These are phyloP conservation scores for Rhogogaster chlorosoma DNA, from an alignment of 2,888 invertebrate genomes.

Conservation along the genomic window DNA sequence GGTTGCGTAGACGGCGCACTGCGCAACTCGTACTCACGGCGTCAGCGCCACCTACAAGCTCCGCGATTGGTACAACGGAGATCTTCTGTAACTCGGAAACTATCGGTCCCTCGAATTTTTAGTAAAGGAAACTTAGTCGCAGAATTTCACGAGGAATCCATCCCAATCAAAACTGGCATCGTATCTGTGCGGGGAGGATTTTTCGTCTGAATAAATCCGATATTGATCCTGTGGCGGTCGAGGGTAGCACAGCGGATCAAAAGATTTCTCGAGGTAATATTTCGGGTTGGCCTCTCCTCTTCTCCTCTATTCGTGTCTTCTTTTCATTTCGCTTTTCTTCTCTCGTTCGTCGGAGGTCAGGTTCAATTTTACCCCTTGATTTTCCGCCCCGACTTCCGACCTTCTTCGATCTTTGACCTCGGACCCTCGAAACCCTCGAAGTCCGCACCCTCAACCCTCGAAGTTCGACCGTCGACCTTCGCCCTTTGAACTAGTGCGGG, in stretches of 20 bases:
- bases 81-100: too few relatives aligned
- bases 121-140: too few relatives aligned
- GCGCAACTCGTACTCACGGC: too few relatives aligned
- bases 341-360: not conserved
- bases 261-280: not conserved
- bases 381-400: not conserved
- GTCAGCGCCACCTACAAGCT: too few relatives aligned
- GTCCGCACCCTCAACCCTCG: not conserved
- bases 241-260: not conserved
- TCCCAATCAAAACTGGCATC: not conserved
- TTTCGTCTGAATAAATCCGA: not conserved
- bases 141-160: too few relatives aligned
- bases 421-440: conserved; percentile 2
- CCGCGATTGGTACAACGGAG: too few relatives aligned
- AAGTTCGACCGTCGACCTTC: not conserved
- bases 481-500: not conserved
- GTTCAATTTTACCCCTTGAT: conserved; percentile 2
- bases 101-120: too few relatives aligned
- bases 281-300: not conserved
- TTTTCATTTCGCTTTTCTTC: not conserved
- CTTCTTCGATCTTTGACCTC: conserved; percentile 18
- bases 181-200: not conserved
- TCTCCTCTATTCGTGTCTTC: not conserved
- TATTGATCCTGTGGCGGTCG: not conserved
- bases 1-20: too few relatives aligned